Percentiles rank a stretch among this genome's conserved stretches.
Conservation (phyloP, 2,888 invertebrate genomes). For the Tetragnatha montana region DNA sequence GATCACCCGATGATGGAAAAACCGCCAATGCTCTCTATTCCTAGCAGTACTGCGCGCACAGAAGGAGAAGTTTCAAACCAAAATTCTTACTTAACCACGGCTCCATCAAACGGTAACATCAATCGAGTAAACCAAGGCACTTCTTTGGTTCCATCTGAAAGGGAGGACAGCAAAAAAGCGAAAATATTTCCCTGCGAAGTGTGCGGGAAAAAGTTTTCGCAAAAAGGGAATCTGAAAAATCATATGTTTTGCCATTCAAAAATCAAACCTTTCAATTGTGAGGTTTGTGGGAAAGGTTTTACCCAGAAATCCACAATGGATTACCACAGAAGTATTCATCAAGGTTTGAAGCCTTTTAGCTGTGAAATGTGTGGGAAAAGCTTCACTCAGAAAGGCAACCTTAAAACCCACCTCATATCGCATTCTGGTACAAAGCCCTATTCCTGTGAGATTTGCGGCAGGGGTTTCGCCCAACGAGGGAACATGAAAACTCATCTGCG, state of each 20-base stretch:
- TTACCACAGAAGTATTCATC: constrained; percentile 70
- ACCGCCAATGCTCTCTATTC: constrained; percentile 67
- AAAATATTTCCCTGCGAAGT: constrained; percentile 71
- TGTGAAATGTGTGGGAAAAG: constrained; percentile 71
- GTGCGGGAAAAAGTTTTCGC: constrained; percentile 71
- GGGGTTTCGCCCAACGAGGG: constrained; percentile 69
- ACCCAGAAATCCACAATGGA: constrained; percentile 71
- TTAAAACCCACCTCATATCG: constrained; percentile 70
- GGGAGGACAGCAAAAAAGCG: constrained; percentile 66
- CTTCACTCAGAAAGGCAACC: constrained; percentile 70
- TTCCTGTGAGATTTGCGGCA: constrained; percentile 71
- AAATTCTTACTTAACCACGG: constrained; percentile 65
- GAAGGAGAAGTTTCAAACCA: constrained; percentile 60
- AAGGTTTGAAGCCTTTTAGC: constrained; percentile 68
- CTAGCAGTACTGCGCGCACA: constrained; percentile 65
- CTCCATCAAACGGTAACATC: constrained; percentile 61
- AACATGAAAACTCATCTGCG: constrained; percentile 71
- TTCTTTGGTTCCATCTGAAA: constrained; percentile 26
- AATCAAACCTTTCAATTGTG: constrained; percentile 69
- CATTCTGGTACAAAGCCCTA: constrained; percentile 70
- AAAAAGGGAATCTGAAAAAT: constrained; percentile 69
- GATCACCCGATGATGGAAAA: constrained; percentile 70
- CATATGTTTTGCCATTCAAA: constrained; percentile 70
- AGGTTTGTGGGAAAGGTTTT: constrained; percentile 70
- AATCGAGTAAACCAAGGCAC: constrained; percentile 43